phyloP scores from a whole-genome alignment of 1,140 invertebrate genomes.

The Drosophila albomicans region DNA sequence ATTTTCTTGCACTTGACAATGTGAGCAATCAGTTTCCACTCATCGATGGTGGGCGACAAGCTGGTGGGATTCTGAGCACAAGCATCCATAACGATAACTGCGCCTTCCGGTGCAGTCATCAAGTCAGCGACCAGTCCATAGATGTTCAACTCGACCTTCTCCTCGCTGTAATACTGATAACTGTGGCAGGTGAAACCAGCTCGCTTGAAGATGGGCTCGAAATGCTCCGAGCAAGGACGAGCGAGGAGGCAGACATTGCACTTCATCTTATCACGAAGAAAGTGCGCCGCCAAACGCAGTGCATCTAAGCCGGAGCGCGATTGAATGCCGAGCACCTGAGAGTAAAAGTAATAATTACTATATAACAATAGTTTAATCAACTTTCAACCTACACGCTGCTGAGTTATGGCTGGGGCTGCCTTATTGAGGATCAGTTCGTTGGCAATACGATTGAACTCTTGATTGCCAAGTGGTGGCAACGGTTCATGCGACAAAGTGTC shows the following conservation, averaged over 20 bases:
- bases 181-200: conserved; percentile 93
- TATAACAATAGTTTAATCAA: too few species aligned
- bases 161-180: conserved; percentile 96
- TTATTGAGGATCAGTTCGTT: conserved; percentile 93
- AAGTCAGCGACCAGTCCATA: conserved; percentile 93
- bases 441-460: conserved; percentile 91
- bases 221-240: conserved; percentile 97
- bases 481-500: conserved; percentile 96
- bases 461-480: conserved; percentile 89
- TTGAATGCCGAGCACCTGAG: conserved; percentile 94
- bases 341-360: too few species aligned
- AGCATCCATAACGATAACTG: conserved; percentile 96
- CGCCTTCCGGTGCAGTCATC: conserved; percentile 91
- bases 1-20: conserved; percentile 89
- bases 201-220: conserved; percentile 94
- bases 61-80: conserved; percentile 99
- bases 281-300: conserved; percentile 94
- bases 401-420: conserved; percentile 89
- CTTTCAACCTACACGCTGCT: conserved; percentile 88
- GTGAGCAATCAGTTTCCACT: conserved; percentile 93
- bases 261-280: conserved; percentile 90
- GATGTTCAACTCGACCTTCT: conserved; percentile 91
- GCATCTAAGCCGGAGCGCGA: conserved; percentile 96
- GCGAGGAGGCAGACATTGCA: conserved; percentile 94
- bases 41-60: conserved; percentile 93